These are phyloP conservation scores for Lagopus muta DNA, from an alignment of 2,113 vertebrate species.

Conservation along the genomic window DNA sequence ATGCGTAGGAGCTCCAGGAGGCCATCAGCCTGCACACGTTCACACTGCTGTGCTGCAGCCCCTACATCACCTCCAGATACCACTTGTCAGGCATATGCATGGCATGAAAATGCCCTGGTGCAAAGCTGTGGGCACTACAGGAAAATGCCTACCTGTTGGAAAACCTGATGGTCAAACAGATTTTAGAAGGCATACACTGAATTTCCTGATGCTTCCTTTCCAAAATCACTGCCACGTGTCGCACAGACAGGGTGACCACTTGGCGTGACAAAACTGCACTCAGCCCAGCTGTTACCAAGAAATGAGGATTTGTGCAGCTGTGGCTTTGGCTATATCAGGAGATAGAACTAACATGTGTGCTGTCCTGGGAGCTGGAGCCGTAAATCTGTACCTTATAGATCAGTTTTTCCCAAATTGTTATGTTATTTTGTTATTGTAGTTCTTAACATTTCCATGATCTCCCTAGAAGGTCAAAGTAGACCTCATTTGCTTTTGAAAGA, in stretches of 20 bases:
- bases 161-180: not conserved
- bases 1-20: rapidly evolving
- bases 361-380: not conserved
- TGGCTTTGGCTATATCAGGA: not conserved
- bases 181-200: not conserved
- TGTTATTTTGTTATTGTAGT: too few relatives aligned
- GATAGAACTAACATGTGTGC: not conserved
- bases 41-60: not conserved
- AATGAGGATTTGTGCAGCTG: not conserved
- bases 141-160: not conserved
- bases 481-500: not conserved
- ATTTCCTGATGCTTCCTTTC: not conserved
- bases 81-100: not conserved
- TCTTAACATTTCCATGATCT: not conserved
- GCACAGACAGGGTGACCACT: not conserved
- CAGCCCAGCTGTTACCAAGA: not conserved
- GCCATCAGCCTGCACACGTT: not conserved
- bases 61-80: not conserved
- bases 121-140: not conserved
- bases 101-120: not conserved
- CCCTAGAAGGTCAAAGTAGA: not conserved
- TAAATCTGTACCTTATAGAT: not conserved
- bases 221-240: not conserved
- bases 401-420: not conserved
- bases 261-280: not conserved